Base-by-base conservation (phyloP, 2,888 invertebrate species). In the Byasa hedistus region DNA sequence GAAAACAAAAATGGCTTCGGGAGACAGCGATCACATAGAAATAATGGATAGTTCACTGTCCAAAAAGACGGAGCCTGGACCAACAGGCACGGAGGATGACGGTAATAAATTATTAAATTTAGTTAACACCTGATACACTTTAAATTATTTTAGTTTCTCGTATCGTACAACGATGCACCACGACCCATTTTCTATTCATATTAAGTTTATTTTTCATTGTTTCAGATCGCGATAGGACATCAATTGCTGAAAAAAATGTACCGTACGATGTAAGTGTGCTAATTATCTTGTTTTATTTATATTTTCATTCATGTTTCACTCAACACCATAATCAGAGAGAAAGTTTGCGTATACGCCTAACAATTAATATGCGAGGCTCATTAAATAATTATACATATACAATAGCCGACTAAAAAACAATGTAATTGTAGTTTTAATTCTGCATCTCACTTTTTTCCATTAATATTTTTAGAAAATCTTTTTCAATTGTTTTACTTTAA, bases 21-120 rank as follows among this genome's bases (percentile, higher is more conserved):
- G 96, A 85, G 96, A 96, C 91, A 94, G 94, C 84, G 96, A 96
- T 92, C 94, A 94, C 85, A 96, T 96, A 83, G 96, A 96, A 93
- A 93, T 90, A 73, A 89, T 95, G 89, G 96, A 95, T 89, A 93
- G 93, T 84, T 93, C 94, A 81, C 91, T 92, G 76, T 86, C 90
- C 70, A 93, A 91, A 85, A 94, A 94, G 80, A 93, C 94, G 79
- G 93, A 93, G 80, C 92, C 89, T 69, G 92, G 91, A 75, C 93
- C 94, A 74, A 92, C 94, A 71, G 93, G 92, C 74, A 91, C 93
- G 75, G 92, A 93, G 76, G 93, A 91, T 75, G 93, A 93, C 84
- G 93, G 94, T 94, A 92, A 74, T 79, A 78, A 76, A 79, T 79
- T 73, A 57, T 64, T 72, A 83, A 81, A 84, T 84, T 83, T 82